phyloP scores from a whole-genome alignment of 2,888 invertebrate species.

The Ernsta delagoae region DNA sequence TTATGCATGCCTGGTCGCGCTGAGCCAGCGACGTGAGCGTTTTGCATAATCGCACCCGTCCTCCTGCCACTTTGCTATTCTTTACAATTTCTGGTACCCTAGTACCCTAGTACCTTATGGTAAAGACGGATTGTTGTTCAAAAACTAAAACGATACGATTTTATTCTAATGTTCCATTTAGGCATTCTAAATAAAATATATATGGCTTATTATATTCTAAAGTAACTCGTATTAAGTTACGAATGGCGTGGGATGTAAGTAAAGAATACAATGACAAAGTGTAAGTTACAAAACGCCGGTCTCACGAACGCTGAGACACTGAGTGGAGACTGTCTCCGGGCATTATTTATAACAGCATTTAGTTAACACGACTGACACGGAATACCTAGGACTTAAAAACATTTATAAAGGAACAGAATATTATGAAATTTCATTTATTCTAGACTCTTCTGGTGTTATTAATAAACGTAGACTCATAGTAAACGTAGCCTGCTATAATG shows the following conservation, averaged over 20 bases:
- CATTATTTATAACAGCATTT: conserved; percentile 15
- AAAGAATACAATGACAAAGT: background rate
- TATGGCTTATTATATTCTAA: no score
- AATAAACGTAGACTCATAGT: no score
- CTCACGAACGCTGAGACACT: background rate
- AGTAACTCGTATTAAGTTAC: no score
- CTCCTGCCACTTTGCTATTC: conserved; percentile 17
- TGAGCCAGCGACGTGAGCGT: conserved; percentile 22
- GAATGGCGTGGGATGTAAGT: background rate
- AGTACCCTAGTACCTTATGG: background rate
- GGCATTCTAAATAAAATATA: no score
- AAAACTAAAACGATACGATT: no score
- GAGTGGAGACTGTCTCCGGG: conserved; percentile 4
- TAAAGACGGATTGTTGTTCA: no score
- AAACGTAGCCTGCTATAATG: no score
- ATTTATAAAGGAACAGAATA: background rate
- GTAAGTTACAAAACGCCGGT: background rate
- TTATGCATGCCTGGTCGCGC: conserved; percentile 26
- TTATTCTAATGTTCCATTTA: no score
- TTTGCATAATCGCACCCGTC: conserved; percentile 19
- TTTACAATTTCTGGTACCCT: background rate
- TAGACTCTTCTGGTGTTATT: no score
- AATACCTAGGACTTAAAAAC: conserved; percentile 12
- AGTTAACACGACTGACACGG: conserved; percentile 10
- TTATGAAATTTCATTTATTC: no score